phyloP scores from a whole-genome alignment of 1,140 invertebrate species.

The Drosophila subpulchrella region DNA sequence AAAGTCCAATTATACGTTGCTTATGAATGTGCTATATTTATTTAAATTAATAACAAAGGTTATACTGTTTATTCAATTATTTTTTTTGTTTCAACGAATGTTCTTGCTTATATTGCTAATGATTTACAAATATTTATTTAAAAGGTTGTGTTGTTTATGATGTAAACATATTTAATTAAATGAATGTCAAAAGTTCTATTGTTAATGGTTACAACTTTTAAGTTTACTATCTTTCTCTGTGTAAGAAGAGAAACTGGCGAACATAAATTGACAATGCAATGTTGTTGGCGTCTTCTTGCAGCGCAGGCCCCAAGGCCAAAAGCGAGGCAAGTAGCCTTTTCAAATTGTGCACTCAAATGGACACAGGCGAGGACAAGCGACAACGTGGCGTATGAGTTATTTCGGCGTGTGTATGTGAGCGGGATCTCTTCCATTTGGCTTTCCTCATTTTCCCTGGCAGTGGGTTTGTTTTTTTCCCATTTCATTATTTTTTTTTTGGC shows the following conservation, averaged over 20 bases:
- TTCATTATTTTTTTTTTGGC: constrained; percentile 14
- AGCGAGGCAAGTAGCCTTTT: constrained; percentile 72
- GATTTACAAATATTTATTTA: background rate
- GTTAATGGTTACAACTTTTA: no score
- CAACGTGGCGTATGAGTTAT: constrained; percentile 62
- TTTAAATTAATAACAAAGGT: no score
- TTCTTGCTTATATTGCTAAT: background rate
- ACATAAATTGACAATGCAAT: constrained; percentile 54
- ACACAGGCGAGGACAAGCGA: constrained; percentile 59
- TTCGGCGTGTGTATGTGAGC: constrained; percentile 21
- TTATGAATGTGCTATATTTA: no score
- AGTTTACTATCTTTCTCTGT: background rate
- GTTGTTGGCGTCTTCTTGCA: constrained; percentile 26
- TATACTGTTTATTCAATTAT: no score
- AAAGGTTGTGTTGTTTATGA: background rate
- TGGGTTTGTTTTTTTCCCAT: background rate
- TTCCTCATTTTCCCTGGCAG: constrained; percentile 31
- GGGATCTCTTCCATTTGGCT: constrained; percentile 49
- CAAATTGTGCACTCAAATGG: constrained; percentile 79
- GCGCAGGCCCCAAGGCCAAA: constrained; percentile 56
- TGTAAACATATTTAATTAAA: background rate
- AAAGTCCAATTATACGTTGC: no score
- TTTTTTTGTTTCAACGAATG: no score
- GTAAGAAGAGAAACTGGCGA: constrained; percentile 1
- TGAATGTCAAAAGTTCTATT: no score